These are phyloP conservation scores for Danio jaintianensis DNA, from an alignment of 2,797 vertebrate species.

Conservation along the genomic window DNA sequence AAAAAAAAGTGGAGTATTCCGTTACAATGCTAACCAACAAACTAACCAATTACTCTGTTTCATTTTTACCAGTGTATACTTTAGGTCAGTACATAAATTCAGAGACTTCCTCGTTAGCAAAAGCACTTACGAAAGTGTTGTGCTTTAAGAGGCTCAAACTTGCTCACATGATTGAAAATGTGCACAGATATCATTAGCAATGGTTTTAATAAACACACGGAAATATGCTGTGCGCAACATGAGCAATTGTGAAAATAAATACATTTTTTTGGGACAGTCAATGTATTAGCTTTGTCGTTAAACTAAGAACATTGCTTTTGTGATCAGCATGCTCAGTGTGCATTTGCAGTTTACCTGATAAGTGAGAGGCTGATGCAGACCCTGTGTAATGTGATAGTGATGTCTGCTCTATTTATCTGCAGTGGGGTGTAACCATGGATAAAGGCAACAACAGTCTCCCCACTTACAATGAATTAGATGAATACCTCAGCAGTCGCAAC, in stretches of 20 bases:
- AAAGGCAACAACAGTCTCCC: conserved; percentile 90
- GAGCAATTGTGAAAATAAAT: neutral
- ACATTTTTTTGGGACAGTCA: neutral
- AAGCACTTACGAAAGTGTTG: neutral
- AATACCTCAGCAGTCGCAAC: conserved; percentile 91
- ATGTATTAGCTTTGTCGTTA: neutral
- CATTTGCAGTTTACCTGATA: neutral
- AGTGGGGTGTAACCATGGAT: conserved; percentile 84
- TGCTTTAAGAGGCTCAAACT: conserved; percentile 3
- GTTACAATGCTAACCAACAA: no score
- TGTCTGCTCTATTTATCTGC: conserved; percentile 48
- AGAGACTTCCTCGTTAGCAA: neutral
- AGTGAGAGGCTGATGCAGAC: neutral
- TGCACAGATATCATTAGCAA: neutral
- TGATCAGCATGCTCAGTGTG: neutral
- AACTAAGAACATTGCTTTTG: neutral
- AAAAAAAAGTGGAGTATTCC: no score
- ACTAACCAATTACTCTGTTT: no score
- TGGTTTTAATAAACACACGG: neutral
- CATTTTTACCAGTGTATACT: no score
- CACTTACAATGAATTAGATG: conserved; percentile 87
- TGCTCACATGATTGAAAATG: neutral
- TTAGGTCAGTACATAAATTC: neutral
- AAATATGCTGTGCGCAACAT: neutral
- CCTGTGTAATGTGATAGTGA: conserved; percentile 11